phyloP scores from a whole-genome alignment of 2,797 vertebrate species.

The Coracias cyanogaster region DNA sequence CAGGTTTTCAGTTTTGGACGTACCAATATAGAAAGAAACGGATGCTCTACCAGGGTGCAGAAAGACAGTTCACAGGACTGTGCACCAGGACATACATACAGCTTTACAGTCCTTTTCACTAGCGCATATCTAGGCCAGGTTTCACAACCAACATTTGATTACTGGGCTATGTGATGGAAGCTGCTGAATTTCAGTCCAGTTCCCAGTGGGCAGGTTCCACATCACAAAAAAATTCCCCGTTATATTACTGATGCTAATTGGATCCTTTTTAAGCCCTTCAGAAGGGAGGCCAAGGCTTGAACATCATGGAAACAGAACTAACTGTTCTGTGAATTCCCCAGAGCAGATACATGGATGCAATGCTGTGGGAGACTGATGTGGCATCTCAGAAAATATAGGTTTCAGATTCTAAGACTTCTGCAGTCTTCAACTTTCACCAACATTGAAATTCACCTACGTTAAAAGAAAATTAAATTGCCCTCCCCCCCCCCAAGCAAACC shows the following conservation, averaged over 20 bases:
- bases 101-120: not conserved
- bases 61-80: not conserved
- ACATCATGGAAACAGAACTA: not conserved
- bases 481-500: slow-evolving; percentile 57
- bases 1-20: not conserved
- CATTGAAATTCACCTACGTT: slow-evolving; percentile 66
- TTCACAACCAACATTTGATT: not conserved
- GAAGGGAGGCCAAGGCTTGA: not conserved
- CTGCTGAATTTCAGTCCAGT: not conserved
- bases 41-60: fast-evolving
- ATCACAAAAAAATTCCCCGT: not conserved
- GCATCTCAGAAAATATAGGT: not conserved
- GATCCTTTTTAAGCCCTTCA: not conserved
- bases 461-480: slow-evolving; percentile 63
- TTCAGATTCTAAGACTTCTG: not conserved
- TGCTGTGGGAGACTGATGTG: not conserved
- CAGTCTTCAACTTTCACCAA: slow-evolving; percentile 64
- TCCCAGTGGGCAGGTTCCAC: not conserved
- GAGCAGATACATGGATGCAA: not conserved
- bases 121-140: not conserved
- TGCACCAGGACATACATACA: fast-evolving
- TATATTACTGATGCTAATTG: not conserved
- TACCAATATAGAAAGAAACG: fast-evolving
- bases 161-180: not conserved
- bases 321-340: not conserved